phyloP scores from a whole-genome alignment of 2,797 vertebrate genomes.

The Salmo trutta region DNA sequence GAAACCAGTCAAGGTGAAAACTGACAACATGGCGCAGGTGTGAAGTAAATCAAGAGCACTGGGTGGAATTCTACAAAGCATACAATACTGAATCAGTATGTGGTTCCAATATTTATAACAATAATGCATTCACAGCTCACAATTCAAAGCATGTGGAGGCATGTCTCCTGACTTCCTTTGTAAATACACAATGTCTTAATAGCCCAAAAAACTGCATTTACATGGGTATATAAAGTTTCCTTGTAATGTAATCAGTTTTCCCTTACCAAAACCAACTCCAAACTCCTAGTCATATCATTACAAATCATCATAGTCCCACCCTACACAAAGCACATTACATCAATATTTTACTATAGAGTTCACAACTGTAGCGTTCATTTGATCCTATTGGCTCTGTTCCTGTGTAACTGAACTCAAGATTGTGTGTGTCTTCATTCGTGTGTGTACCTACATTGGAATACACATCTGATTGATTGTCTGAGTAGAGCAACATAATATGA shows the following conservation, averaged over 20 bases:
- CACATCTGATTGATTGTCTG: conserved; percentile 5
- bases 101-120: conserved; percentile 2
- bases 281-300: background rate
- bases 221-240: background rate
- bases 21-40: background rate
- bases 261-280: background rate
- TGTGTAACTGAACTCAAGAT: conserved; percentile 36
- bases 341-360: conserved; percentile 52
- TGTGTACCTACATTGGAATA: conserved; percentile 37
- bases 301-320: conserved; percentile 26
- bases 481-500: conserved; percentile 25
- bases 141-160: background rate
- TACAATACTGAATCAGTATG: background rate
- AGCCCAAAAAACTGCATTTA: background rate
- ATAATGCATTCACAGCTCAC: background rate
- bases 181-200: conserved; percentile 34
- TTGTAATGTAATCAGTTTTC: background rate
- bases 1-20: background rate
- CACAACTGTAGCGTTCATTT: conserved; percentile 44
- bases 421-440: conserved; percentile 12
- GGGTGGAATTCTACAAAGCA: too few species aligned
- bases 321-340: conserved; percentile 33
- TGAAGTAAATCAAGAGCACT: too few species aligned
- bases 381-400: conserved; percentile 63
- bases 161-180: background rate